These are phyloP conservation scores for Sinodicranocentrus sp. DNA, from an alignment of 2,888 invertebrate genomes.

Conservation along the genomic window DNA sequence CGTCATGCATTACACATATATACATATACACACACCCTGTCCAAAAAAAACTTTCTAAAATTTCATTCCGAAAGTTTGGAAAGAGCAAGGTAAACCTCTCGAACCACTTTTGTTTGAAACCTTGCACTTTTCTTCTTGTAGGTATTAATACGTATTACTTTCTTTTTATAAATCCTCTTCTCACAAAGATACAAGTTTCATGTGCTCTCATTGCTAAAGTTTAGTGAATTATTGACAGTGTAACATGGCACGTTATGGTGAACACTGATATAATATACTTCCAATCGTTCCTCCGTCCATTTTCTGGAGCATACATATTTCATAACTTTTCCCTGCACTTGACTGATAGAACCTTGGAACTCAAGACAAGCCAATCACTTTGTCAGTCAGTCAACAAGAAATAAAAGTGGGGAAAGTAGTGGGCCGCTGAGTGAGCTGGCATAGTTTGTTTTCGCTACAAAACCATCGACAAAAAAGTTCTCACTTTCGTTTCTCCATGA, in stretches of 20 bases:
- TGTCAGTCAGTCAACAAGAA: neutral
- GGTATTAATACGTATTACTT: neutral
- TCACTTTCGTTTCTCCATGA: no score
- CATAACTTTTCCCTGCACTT: neutral
- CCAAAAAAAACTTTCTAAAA: no score
- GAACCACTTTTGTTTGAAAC: neutral
- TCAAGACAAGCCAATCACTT: slow-evolving; percentile 2
- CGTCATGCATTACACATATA: no score
- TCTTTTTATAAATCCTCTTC: slow-evolving; percentile 28
- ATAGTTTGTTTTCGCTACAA: no score
- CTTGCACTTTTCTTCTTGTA: neutral
- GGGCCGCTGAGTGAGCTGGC: no score
- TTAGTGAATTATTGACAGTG: slow-evolving; percentile 48
- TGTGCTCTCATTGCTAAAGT: no score
- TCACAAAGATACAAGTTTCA: no score
- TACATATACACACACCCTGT: no score
- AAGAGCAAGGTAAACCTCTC: neutral
- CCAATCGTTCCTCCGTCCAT: neutral
- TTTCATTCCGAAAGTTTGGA: no score
- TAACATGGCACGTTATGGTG: slow-evolving; percentile 52
- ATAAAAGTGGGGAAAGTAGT: no score
- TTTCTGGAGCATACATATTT: neutral
- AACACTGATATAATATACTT: neutral
- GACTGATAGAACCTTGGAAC: slow-evolving; percentile 40
- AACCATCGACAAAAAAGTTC: no score